Conservation (phyloP, 2,113 vertebrate species). For the Hiodon alosoides region DNA sequence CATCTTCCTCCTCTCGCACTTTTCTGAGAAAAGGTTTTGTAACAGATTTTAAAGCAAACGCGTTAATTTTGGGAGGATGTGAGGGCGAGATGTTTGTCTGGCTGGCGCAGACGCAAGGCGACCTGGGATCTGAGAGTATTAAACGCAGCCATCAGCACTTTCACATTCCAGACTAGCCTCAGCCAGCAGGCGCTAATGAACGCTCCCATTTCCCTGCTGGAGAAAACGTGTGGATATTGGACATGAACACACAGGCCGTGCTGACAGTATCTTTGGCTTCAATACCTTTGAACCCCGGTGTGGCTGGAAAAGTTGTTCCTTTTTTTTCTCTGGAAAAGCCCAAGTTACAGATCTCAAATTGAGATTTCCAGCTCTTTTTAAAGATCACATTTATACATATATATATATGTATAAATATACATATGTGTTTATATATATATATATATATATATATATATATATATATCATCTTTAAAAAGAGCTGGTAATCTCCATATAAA, state of each 20-base stretch:
- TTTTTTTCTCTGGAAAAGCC: not conserved
- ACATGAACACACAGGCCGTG: not conserved
- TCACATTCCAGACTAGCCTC: constrained; percentile 25
- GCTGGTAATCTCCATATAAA: too few relatives aligned
- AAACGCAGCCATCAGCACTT: constrained; percentile 27
- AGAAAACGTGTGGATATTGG: not conserved
- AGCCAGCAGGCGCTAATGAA: constrained; percentile 35
- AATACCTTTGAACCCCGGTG: not conserved
- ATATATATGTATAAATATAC: too few relatives aligned
- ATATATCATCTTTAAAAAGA: too few relatives aligned
- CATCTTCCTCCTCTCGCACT: too few relatives aligned
- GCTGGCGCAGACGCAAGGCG: not conserved
- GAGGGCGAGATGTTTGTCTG: not conserved
- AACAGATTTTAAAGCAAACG: too few relatives aligned
- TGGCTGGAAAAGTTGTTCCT: not conserved
- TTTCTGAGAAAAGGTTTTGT: not conserved
- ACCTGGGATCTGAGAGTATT: not conserved
- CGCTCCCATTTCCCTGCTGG: constrained; percentile 19
- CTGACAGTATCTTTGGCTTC: not conserved
- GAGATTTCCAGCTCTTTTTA: not conserved
- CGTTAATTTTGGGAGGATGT: constrained; percentile 5
- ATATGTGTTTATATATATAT: too few relatives aligned
- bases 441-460: too few relatives aligned
- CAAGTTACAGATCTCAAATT: not conserved
- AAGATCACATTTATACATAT: not conserved